Evolutionary conservation across 2,888 invertebrate genomes (phyloP).

Genomic region (Linnaemya vulpina): DNA sequence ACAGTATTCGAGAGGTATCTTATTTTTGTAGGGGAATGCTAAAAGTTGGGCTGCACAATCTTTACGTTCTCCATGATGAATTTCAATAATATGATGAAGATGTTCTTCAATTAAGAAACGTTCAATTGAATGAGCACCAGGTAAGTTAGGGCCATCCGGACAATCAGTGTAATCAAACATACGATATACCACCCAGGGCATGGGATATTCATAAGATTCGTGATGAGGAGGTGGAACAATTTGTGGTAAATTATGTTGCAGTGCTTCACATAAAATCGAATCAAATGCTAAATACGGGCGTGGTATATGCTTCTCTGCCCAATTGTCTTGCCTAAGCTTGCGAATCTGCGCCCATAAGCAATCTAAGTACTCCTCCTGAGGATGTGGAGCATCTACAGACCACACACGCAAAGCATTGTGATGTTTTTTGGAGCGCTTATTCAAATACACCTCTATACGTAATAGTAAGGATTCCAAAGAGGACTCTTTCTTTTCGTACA

Average conservation of each 20-base stretch:
- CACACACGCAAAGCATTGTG: slow-evolving; percentile 96
- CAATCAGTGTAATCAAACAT: slow-evolving; percentile 99
- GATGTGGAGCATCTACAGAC: slow-evolving; percentile 96
- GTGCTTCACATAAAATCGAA: slow-evolving; percentile 95
- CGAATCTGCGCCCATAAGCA: slow-evolving; percentile 97
- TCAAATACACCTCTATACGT: slow-evolving; percentile 95
- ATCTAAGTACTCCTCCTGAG: slow-evolving; percentile 98
- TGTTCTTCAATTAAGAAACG: slow-evolving; percentile 99
- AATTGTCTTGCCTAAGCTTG: slow-evolving; percentile 95
- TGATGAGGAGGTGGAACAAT: slow-evolving; percentile 97
- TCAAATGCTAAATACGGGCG: slow-evolving; percentile 98
- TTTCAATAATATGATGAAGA: slow-evolving; percentile 95
- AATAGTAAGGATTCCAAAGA: slow-evolving; percentile 95
- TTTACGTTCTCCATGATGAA: slow-evolving; percentile 94
- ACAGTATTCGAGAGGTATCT: slow-evolving; percentile 98
- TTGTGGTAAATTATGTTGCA: slow-evolving; percentile 96
- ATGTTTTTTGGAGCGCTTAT: slow-evolving; percentile 96
- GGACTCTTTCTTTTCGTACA: slow-evolving; percentile 97
- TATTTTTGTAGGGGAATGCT: slow-evolving; percentile 95
- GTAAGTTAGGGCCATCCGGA: slow-evolving; percentile 95
- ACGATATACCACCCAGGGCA: slow-evolving; percentile 96
- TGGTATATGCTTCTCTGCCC: slow-evolving; percentile 98
- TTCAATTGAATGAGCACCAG: slow-evolving; percentile 98
- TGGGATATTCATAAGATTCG: slow-evolving; percentile 94
- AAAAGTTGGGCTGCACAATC: slow-evolving; percentile 96